Conservation (phyloP, 1,140 invertebrate genomes). For the Ooceraea biroi region DNA sequence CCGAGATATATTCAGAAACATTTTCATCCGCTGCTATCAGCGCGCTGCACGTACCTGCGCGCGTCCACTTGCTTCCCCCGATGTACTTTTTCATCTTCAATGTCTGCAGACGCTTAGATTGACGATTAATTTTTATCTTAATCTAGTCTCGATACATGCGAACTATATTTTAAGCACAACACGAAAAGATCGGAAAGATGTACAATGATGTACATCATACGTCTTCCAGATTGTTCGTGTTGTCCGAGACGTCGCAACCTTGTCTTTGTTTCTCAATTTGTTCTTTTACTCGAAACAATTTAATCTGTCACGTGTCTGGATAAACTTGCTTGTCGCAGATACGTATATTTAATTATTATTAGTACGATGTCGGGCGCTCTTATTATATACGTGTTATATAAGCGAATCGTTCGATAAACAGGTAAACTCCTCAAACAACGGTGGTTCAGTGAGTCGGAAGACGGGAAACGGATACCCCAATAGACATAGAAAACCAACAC, state of each 20-base stretch:
- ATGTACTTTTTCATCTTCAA: conserved; percentile 41
- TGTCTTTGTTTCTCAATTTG: neutral
- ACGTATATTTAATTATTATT: neutral
- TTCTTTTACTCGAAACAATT: neutral
- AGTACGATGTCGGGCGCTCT: neutral
- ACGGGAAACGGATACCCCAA: conserved; percentile 37
- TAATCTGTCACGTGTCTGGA: neutral
- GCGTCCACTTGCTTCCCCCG: conserved; percentile 44
- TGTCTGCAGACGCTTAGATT: conserved; percentile 52
- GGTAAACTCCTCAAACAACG: conserved; percentile 55
- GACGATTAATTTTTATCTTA: conserved; percentile 33
- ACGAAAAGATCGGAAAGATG: neutral
- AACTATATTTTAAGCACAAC: conserved; percentile 12
- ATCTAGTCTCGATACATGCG: neutral
- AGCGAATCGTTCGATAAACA: conserved; percentile 49
- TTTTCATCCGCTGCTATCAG: conserved; percentile 24
- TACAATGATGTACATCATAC: too few relatives aligned
- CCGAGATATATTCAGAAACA: neutral
- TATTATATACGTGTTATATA: conserved; percentile 8
- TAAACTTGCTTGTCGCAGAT: conserved; percentile 12
- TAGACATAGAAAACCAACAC: conserved; percentile 62
- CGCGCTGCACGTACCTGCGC: conserved; percentile 39
- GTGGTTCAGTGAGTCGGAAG: neutral
- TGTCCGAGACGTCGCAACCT: conserved; percentile 28
- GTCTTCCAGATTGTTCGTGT: conserved; percentile 19